These are phyloP conservation scores for Diorhabda carinulata DNA, from an alignment of 1,140 invertebrate species.

Conservation along the genomic window DNA sequence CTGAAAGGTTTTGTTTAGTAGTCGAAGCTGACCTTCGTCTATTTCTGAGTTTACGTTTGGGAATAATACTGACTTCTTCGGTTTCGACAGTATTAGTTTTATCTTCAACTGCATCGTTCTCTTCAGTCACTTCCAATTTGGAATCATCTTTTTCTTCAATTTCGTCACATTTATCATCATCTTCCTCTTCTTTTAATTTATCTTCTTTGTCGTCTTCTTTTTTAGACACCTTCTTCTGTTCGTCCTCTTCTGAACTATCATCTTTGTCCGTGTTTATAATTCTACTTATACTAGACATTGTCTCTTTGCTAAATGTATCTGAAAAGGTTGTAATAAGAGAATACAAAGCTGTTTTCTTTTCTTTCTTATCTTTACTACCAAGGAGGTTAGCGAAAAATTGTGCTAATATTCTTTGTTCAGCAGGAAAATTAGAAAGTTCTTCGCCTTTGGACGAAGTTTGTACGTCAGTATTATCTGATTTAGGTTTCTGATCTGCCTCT, in stretches of 20 bases:
- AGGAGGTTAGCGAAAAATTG: conserved; percentile 37
- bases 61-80: not conserved
- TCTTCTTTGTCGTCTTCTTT: not conserved
- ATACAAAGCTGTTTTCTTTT: conserved; percentile 34
- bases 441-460: not conserved
- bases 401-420: conserved; percentile 34
- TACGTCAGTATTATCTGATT: not conserved
- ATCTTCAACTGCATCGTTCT: not conserved
- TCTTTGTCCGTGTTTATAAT: conserved; percentile 28
- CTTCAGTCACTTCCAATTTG: conserved; percentile 4
- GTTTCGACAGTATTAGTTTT: not conserved
- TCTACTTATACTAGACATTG: conserved; percentile 33
- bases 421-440: conserved; percentile 14
- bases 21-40: not conserved
- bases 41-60: too few relatives aligned
- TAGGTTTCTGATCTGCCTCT: not conserved
- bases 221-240: conserved; percentile 12
- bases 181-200: conserved; percentile 15
- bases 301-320: conserved; percentile 30
- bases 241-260: conserved; percentile 20
- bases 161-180: conserved; percentile 7
- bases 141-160: conserved; percentile 2
- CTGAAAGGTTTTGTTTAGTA: not conserved
- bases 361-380: conserved; percentile 33
- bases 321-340: conserved; percentile 35